Base-by-base conservation (phyloP, 2,113 vertebrate species). In the Lampris megalopsis region DNA sequence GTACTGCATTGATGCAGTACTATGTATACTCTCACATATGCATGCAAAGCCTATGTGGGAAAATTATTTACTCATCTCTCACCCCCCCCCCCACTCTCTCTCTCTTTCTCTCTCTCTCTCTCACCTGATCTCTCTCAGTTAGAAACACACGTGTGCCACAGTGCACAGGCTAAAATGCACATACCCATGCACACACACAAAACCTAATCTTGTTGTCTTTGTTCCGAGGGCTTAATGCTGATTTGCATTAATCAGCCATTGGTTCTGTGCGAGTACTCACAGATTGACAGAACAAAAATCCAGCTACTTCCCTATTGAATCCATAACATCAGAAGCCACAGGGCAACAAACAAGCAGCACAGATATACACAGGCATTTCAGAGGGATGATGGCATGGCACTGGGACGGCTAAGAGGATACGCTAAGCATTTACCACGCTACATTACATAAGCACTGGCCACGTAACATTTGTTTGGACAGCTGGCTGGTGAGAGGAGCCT, bases 401-500 rank as follows among this genome's bases (percentile, higher is more conserved):
- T 71, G 36, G 76, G 68, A 37, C 4, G 7, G 80, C 76, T 62
- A 9, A 80, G 79, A 88, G 79, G 84, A 82, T 73, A 81, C 38
- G 35, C 86, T 84, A 70, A 83, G 81, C 43, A 45, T 69, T 86
- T n/a, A 69, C 74, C 71, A 63, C 35, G 67, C 63, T 84, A 75
- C 67, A 72, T 92, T 91, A 91, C 88, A 86, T 92, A 91, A 92
- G 80, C 42, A 4, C 8, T 2, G 42, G 85, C 85, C 81, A 78
- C 75, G 71, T 91, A 82, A 88, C 79, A 58, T 86, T 90, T 91
- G 86, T 90, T 91, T 90, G 88, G 88, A 88, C 90, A 91, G 91
- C 90, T 92, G 90, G 80, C 77, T 84, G 73, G 45, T 85, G 86
- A 85, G 87, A 85, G 41, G 69, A 82, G 77, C 83, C 79, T 0